These are phyloP conservation scores for Cuniculus paca DNA, from an alignment of 2,797 vertebrate species.

Conservation along the genomic window DNA sequence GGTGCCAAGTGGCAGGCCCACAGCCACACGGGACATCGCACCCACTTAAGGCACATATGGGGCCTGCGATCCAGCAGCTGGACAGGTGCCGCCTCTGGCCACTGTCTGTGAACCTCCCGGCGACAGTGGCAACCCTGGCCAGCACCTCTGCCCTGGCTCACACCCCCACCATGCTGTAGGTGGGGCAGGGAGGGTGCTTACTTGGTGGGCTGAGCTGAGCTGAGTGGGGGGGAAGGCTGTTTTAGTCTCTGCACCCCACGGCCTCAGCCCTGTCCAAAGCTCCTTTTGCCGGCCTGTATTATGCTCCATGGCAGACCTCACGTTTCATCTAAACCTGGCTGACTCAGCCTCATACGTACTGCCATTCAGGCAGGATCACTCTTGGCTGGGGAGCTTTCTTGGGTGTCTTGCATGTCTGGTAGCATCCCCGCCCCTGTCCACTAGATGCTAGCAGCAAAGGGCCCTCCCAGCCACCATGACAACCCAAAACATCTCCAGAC, in stretches of 20 bases:
- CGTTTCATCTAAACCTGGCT: not conserved
- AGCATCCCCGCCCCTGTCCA: not conserved
- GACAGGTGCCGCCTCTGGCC: not conserved
- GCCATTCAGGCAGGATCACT: not conserved
- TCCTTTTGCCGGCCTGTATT: not conserved
- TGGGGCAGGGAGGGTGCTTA: not conserved
- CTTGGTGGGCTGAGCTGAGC: not conserved
- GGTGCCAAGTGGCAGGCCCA: not conserved
- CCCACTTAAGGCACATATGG: not conserved
- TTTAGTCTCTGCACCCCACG: not conserved
- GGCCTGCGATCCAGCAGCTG: not conserved
- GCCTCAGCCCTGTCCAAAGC: not conserved
- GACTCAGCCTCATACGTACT: not conserved
- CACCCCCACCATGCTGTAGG: not conserved
- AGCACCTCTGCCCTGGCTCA: not conserved
- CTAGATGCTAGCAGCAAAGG: not conserved
- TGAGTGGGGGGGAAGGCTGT: too few species aligned
- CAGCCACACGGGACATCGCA: not conserved
- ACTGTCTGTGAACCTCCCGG: not conserved
- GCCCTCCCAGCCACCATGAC: not conserved
- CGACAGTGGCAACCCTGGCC: not conserved
- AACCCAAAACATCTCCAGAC: not conserved
- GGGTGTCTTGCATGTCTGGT: accelerated
- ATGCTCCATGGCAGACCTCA: accelerated
- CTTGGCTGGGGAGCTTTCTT: not conserved